phyloP scores from a whole-genome alignment of 2,113 vertebrate genomes.

The Leiothrix lutea region DNA sequence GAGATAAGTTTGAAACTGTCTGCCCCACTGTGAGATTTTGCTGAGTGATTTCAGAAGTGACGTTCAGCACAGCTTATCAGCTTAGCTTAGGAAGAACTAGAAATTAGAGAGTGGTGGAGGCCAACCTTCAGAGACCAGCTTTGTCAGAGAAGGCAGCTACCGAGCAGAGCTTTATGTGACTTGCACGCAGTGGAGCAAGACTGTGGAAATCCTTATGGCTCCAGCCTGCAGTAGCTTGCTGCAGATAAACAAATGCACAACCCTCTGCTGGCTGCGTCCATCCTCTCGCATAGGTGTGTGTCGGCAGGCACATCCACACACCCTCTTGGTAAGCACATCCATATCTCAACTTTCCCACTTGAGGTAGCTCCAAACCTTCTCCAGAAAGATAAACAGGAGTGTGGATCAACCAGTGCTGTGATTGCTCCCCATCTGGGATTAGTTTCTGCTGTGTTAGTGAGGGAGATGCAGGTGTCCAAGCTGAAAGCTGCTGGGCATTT shows the following conservation, averaged over 20 bases:
- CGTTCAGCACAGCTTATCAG: neutral
- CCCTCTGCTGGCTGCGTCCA: rapidly evolving
- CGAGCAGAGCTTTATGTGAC: constrained; percentile 8
- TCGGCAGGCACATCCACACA: rapidly evolving
- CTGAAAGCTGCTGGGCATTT: neutral
- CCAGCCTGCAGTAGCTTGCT: neutral
- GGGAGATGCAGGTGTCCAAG: neutral
- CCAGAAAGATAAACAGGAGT: neutral
- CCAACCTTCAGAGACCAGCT: constrained; percentile 27
- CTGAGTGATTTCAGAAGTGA: neutral
- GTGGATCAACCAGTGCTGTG: neutral
- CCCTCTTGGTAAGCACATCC: neutral
- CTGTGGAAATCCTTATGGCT: neutral
- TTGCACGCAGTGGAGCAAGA: neutral
- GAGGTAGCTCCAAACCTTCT: neutral
- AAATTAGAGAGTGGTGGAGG: neutral
- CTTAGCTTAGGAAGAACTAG: constrained; percentile 20
- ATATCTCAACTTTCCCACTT: neutral
- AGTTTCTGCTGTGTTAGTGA: neutral
- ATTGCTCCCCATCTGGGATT: neutral
- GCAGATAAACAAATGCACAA: neutral
- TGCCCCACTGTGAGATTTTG: neutral
- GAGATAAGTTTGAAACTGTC: neutral
- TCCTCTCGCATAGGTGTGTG: rapidly evolving
- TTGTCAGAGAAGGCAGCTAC: constrained; percentile 27